Conservation (phyloP, 2,888 invertebrate genomes). For the Cerceris rybyensis region DNA sequence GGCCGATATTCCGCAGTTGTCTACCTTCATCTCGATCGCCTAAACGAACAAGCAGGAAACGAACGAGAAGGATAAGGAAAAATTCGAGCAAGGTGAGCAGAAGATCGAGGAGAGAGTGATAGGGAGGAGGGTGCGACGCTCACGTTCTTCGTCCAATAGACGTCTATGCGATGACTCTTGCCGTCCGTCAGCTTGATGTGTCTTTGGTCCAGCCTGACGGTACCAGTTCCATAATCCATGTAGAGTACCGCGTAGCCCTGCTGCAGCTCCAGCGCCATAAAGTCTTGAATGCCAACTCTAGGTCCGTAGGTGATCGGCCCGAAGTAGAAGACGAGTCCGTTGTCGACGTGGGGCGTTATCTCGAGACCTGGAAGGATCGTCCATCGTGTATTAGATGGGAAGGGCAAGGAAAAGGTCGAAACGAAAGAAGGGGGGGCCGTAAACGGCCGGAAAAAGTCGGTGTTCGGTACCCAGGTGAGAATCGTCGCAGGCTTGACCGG, state of each 20-base stretch:
- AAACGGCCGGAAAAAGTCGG: background rate
- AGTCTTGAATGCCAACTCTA: slow-evolving; percentile 89
- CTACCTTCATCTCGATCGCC: slow-evolving; percentile 90
- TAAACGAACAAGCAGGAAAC: slow-evolving; percentile 64
- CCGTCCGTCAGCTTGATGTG: slow-evolving; percentile 91
- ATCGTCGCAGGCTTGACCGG: slow-evolving; percentile 93
- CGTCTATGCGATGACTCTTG: slow-evolving; percentile 93
- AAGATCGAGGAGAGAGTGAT: too few species aligned
- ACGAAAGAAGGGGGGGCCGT: too few species aligned
- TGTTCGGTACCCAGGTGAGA: slow-evolving; percentile 83
- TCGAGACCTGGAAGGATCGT: slow-evolving; percentile 83
- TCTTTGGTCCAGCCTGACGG: slow-evolving; percentile 87
- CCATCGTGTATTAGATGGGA: background rate
- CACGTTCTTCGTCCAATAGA: slow-evolving; percentile 82
- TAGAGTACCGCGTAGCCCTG: slow-evolving; percentile 92
- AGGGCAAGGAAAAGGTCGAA: background rate
- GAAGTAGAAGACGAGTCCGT: slow-evolving; percentile 94
- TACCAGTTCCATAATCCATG: slow-evolving; percentile 94
- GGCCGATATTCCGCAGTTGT: slow-evolving; percentile 87
- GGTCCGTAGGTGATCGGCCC: slow-evolving; percentile 90
- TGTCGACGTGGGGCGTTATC: slow-evolving; percentile 88
- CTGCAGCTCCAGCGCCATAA: slow-evolving; percentile 93
- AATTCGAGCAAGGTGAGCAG: too few species aligned
- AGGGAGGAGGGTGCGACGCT: slow-evolving; percentile 41
- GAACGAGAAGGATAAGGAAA: too few species aligned